phyloP scores from a whole-genome alignment of 2,797 vertebrate species.

The Betta splendens region DNA sequence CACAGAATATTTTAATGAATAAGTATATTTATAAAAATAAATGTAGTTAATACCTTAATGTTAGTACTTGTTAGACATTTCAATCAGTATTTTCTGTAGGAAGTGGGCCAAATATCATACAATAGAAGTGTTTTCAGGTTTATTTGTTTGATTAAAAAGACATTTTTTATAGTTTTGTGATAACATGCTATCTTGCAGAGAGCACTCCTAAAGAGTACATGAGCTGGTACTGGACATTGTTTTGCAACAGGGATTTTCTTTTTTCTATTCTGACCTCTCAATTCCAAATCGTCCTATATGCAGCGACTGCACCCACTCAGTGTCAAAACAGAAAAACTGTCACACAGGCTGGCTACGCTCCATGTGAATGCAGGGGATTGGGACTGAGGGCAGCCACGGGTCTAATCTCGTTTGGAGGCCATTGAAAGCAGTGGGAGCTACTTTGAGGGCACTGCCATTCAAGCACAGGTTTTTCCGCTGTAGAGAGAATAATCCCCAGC shows the following conservation, averaged over 20 bases:
- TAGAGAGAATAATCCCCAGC: constrained; percentile 83
- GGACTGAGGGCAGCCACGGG: constrained; percentile 77
- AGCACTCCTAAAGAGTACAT: constrained; percentile 11
- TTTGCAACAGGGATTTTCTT: constrained; percentile 56
- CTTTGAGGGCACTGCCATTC: constrained; percentile 82
- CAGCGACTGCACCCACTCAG: constrained; percentile 70
- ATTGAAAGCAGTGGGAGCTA: constrained; percentile 81
- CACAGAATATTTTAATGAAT: constrained; percentile 11
- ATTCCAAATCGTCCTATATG: constrained; percentile 67
- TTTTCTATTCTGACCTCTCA: constrained; percentile 74
- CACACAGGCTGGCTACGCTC: constrained; percentile 78
- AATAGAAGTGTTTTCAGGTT: constrained; percentile 15
- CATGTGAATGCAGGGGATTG: constrained; percentile 80
- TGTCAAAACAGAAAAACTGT: constrained; percentile 80
- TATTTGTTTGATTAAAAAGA: constrained; percentile 33
- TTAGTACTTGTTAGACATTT: constrained; percentile 6
- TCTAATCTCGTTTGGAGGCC: constrained; percentile 85
- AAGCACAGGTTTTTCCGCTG: constrained; percentile 79
- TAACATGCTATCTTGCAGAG: constrained; percentile 10
- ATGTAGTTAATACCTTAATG: constrained; percentile 7
- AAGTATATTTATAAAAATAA: neutral
- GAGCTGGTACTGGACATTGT: constrained; percentile 27
- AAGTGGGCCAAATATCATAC: constrained; percentile 64
- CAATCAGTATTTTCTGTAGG: constrained; percentile 4
- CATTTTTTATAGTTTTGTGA: constrained; percentile 17